Base-by-base conservation (phyloP, 2,113 vertebrate genomes). In the Silurus asotus region DNA sequence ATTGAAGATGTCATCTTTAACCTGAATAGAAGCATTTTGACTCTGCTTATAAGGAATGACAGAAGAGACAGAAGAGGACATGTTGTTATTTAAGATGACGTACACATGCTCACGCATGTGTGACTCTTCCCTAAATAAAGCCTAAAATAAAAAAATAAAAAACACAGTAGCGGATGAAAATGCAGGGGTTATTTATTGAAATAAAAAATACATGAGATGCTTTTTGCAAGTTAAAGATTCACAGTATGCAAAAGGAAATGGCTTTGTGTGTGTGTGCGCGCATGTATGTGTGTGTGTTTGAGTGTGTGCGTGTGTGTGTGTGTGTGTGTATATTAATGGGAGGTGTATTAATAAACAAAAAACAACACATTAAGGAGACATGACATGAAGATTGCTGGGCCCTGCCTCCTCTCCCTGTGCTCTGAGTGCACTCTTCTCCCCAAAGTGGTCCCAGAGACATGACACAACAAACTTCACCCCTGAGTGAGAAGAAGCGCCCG, bases 161-260 rank as follows among this genome's bases (percentile, higher is more conserved):
- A 91, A 97, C 96, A 96, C 37, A 37, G 37, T 37, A 37, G 37
- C 37, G 37, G 37, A 96, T 96, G 95, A 95, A 94, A 94, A 53
- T 95, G 93, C 6, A 37, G 56, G 14, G 8, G 76, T 86, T 75
- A 78, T 88, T 88, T 76, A 92, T 96, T 96, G 95, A 96, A 95
- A 98, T 99, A 96, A 98, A 98, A 96, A 97, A 98, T 97, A 96
- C 96, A 97, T 98, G 97, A 99, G 95, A 94, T 96, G 97, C 97
- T 94, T 97, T 97, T 98, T 96, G 96, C 96, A 97, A 96, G 97
- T 93, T 91, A 93, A 94, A 94, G 93, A 94, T 92, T 94, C 93
- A 92, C 90, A 84, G 19, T 23, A 20, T 19, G 89, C 79, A 19
- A 83, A 81, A 58, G 86, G 86, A 90, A 92, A 92, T 91, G 88